Conservation (phyloP, 2,113 vertebrate species). For the Nycticorax nycticorax region DNA sequence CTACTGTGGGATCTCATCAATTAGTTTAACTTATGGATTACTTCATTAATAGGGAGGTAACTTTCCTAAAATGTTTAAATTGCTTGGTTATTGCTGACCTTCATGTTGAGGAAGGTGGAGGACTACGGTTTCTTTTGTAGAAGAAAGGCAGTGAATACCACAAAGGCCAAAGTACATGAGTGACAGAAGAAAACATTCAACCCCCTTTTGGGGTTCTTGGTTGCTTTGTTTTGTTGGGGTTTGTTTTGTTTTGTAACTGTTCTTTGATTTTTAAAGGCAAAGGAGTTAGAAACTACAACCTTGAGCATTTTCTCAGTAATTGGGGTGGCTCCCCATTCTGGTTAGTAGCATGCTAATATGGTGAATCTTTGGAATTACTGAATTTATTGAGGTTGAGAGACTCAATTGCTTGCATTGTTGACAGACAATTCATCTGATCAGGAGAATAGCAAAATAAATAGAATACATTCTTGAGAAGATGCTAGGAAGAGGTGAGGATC, state of each 20-base stretch:
- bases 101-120: background rate
- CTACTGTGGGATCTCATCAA: background rate
- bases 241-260: background rate
- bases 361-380: background rate
- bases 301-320: background rate
- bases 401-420: background rate
- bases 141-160: background rate
- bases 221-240: background rate
- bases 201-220: rapidly evolving
- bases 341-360: background rate
- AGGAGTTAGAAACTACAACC: background rate
- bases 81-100: background rate
- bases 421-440: background rate
- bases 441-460: background rate
- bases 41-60: background rate
- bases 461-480: background rate
- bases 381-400: background rate
- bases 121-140: background rate
- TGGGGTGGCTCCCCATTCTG: background rate
- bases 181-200: background rate
- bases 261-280: background rate
- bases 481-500: background rate
- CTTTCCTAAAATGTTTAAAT: background rate
- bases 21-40: background rate
- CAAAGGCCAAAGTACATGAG: background rate